Conservation (phyloP, 1,140 invertebrate genomes). For the Laupala kohalensis region DNA sequence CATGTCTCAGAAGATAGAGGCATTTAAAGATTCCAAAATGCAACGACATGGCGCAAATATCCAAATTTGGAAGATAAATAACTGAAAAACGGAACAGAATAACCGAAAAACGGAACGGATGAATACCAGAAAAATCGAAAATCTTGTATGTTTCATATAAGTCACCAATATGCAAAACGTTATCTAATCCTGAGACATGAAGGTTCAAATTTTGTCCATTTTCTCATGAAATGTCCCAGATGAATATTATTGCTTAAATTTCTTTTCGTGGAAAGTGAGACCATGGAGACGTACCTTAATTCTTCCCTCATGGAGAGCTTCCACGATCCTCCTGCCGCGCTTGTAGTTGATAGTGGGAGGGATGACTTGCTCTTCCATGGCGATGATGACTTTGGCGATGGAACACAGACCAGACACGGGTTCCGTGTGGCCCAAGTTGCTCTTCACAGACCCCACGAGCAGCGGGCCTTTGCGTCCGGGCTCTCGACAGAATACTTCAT, state of each 20-base stretch:
- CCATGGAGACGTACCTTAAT: slow-evolving; percentile 28
- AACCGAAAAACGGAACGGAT: too few species aligned
- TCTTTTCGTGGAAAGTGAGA: neutral
- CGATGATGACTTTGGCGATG: slow-evolving; percentile 42
- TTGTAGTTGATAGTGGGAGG: slow-evolving; percentile 53
- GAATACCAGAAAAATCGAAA: too few species aligned
- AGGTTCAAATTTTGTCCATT: neutral
- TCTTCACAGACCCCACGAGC: slow-evolving; percentile 59
- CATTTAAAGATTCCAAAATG: too few species aligned
- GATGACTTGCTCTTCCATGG: slow-evolving; percentile 43
- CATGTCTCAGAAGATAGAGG: too few species aligned
- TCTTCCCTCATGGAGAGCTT: slow-evolving; percentile 40
- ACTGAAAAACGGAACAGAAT: too few species aligned
- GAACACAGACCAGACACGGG: slow-evolving; percentile 46
- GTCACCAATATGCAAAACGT: neutral
- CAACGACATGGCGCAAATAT: too few species aligned
- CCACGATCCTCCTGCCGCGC: slow-evolving; percentile 46
- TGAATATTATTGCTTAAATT: neutral
- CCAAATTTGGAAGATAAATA: too few species aligned
- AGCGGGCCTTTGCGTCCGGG: slow-evolving; percentile 38
- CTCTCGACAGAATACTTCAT: slow-evolving; percentile 40
- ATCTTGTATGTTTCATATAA: too few species aligned
- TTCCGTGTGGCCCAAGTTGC: slow-evolving; percentile 65
- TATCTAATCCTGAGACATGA: too few species aligned
- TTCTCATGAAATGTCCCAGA: neutral